Evolutionary conservation across 2,888 invertebrate genomes (phyloP).

Genomic region (Prosopocoilus inquinatus): DNA sequence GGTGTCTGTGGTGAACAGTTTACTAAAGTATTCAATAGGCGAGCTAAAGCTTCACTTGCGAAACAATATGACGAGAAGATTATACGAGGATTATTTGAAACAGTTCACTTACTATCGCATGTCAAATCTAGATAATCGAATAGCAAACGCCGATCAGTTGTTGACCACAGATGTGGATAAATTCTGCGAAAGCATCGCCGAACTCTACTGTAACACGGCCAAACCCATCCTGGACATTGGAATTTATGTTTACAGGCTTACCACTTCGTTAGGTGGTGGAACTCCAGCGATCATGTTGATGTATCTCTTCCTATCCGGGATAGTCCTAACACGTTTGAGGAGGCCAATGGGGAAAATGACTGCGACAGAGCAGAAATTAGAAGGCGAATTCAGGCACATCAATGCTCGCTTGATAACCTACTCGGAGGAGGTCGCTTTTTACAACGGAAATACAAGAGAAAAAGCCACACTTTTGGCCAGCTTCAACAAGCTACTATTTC

Average conservation of each 20-base stretch:
- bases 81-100: slow-evolving; percentile 92
- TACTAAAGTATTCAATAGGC: slow-evolving; percentile 91
- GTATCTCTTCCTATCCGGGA: slow-evolving; percentile 85
- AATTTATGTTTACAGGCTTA: slow-evolving; percentile 80
- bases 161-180: slow-evolving; percentile 96
- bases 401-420: slow-evolving; percentile 95
- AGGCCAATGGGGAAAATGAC: slow-evolving; percentile 87
- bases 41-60: slow-evolving; percentile 89
- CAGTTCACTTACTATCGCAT: slow-evolving; percentile 97
- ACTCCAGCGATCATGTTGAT: slow-evolving; percentile 87
- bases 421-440: slow-evolving; percentile 90
- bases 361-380: slow-evolving; percentile 92
- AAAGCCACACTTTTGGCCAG: slow-evolving; percentile 83
- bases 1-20: slow-evolving; percentile 90
- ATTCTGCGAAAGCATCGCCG: slow-evolving; percentile 93
- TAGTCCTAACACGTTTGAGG: slow-evolving; percentile 81
- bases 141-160: slow-evolving; percentile 94
- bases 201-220: slow-evolving; percentile 93
- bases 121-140: slow-evolving; percentile 91
- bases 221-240: slow-evolving; percentile 94
- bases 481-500: slow-evolving; percentile 83
- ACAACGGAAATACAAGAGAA: slow-evolving; percentile 82
- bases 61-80: slow-evolving; percentile 80
- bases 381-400: slow-evolving; percentile 97
- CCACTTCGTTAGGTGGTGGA: slow-evolving; percentile 77